Evolutionary conservation across 2,113 vertebrate species (phyloP).

Genomic region (Perca schrenkii): DNA sequence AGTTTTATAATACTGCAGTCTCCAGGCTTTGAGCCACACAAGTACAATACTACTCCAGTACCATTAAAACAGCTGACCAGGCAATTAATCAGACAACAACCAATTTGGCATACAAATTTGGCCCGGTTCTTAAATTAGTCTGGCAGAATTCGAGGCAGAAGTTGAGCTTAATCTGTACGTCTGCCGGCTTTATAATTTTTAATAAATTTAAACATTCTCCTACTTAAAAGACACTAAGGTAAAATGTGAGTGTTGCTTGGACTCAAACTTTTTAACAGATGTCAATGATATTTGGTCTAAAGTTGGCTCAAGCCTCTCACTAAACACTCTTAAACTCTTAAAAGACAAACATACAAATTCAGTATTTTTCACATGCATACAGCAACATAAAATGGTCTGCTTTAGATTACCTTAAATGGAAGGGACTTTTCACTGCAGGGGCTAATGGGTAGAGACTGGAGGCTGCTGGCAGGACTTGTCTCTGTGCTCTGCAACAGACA

Average conservation of each 20-base stretch:
- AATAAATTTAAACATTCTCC: background rate
- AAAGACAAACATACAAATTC: background rate
- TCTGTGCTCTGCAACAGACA: constrained; percentile 90
- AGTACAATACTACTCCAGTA: background rate
- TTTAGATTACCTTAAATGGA: constrained; percentile 91
- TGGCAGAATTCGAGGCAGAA: background rate
- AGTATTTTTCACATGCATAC: background rate
- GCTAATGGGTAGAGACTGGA: constrained; percentile 93
- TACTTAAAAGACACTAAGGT: background rate
- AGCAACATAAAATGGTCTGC: background rate
- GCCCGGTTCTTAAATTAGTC: background rate
- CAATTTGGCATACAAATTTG: background rate
- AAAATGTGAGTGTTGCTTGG: background rate
- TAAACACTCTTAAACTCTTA: background rate
- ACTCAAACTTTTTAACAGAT: background rate
- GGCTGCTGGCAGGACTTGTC: constrained; percentile 95
- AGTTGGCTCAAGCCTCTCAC: background rate
- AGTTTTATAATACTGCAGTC: background rate
- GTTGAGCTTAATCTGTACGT: background rate
- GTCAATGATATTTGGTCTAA: background rate
- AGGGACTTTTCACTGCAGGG: constrained; percentile 92
- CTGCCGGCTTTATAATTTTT: background rate
- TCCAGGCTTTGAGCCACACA: background rate
- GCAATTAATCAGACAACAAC: background rate
- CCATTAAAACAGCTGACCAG: background rate